Evolutionary conservation across 2,797 vertebrate genomes (phyloP).

Genomic region (Pangasius mekongensis): DNA sequence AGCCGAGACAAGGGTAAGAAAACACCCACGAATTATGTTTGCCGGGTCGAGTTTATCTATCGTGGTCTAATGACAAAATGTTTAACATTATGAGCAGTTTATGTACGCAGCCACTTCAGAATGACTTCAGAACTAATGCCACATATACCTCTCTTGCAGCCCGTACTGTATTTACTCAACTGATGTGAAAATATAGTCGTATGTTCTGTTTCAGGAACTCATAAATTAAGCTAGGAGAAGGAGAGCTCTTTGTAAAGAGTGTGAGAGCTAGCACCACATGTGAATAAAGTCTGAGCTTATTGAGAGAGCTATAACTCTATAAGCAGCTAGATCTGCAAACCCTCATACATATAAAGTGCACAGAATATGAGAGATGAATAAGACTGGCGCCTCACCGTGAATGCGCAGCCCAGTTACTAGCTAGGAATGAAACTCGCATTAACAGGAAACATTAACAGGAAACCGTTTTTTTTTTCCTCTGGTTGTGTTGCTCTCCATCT

Average conservation of each 20-base stretch:
- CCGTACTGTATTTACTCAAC: background rate
- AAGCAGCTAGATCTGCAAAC: background rate
- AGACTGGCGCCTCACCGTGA: background rate
- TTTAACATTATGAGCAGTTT: background rate
- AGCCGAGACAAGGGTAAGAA: background rate
- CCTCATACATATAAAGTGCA: background rate
- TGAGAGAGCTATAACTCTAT: background rate
- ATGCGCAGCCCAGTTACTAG: background rate
- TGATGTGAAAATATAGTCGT: background rate
- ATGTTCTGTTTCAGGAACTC: background rate
- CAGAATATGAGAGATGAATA: background rate
- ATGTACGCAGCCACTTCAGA: background rate
- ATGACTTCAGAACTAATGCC: background rate
- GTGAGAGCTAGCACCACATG: background rate
- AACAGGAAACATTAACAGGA: background rate
- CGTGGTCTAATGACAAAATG: background rate
- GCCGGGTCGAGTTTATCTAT: background rate
- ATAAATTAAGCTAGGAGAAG: background rate
- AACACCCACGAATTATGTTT: background rate
- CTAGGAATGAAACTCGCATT: background rate
- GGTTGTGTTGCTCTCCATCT: background rate
- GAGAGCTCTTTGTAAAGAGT: background rate
- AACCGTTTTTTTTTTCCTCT: background rate
- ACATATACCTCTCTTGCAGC: no score
- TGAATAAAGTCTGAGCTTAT: background rate